phyloP scores from a whole-genome alignment of 2,113 vertebrate species.

The Etia nguti region DNA sequence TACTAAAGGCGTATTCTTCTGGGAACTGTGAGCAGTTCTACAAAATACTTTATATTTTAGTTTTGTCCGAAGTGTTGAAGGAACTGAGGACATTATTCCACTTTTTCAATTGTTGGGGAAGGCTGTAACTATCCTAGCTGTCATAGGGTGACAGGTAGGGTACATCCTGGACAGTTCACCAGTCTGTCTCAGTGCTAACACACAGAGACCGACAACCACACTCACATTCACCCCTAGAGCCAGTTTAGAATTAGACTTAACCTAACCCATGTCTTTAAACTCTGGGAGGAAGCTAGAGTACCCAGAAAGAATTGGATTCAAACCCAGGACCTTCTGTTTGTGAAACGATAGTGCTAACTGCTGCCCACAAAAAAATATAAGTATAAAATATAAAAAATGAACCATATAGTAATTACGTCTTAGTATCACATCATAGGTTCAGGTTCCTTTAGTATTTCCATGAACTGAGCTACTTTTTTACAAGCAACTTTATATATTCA shows the following conservation, averaged over 20 bases:
- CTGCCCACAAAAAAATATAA: neutral
- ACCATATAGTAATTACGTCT: neutral
- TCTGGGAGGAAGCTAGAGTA: neutral
- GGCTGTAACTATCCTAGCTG: neutral
- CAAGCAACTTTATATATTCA: neutral
- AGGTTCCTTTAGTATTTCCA: neutral
- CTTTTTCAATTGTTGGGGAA: neutral
- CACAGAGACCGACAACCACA: neutral
- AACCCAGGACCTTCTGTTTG: neutral
- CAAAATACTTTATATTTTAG: neutral
- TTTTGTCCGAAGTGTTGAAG: neutral
- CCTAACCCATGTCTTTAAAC: neutral
- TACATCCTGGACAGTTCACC: neutral
- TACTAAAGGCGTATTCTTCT: neutral
- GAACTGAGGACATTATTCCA: neutral
- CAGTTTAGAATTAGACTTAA: neutral
- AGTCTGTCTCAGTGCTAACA: neutral
- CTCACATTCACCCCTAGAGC: neutral
- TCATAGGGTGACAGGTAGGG: neutral
- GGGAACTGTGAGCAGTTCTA: neutral
- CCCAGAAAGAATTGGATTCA: neutral
- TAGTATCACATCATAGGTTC: neutral
- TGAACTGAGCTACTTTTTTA: neutral
- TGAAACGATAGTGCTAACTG: neutral
- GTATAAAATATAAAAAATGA: neutral